These are phyloP conservation scores for Melieria omissa DNA, from an alignment of 2,888 invertebrate species.

Conservation along the genomic window DNA sequence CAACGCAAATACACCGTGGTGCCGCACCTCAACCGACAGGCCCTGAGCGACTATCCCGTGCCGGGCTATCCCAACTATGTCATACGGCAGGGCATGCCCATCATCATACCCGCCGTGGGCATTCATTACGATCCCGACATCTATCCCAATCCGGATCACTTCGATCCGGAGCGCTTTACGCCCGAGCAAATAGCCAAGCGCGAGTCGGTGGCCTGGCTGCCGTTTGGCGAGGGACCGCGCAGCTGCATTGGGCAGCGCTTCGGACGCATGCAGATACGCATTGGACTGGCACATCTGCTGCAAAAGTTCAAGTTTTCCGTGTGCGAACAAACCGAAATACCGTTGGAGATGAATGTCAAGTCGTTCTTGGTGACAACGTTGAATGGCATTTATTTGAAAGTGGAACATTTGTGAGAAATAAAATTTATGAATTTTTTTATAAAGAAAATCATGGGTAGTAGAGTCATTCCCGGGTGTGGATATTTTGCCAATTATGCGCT, in stretches of 20 bases:
- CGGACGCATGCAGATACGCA: conserved; percentile 57
- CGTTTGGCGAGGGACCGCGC: conserved; percentile 63
- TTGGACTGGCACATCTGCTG: conserved; percentile 57
- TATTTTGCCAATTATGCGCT: no score
- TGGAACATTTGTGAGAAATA: conserved; percentile 36
- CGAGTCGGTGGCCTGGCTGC: conserved; percentile 62
- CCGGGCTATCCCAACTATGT: conserved; percentile 67
- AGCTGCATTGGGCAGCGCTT: conserved; percentile 63
- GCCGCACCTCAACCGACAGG: conserved; percentile 68
- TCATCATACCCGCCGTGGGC: conserved; percentile 61
- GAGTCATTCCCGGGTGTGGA: background rate
- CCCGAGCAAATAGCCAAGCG: conserved; percentile 69
- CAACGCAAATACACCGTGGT: conserved; percentile 70
- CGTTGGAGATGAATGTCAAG: conserved; percentile 46
- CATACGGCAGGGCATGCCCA: conserved; percentile 65
- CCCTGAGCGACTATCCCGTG: conserved; percentile 68
- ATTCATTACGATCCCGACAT: conserved; percentile 70
- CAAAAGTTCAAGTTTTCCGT: conserved; percentile 53
- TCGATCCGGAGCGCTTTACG: conserved; percentile 73
- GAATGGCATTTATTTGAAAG: conserved; percentile 48
- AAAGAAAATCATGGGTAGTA: no score
- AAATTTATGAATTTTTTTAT: no score
- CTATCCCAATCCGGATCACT: conserved; percentile 70
- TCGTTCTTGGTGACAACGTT: conserved; percentile 44
- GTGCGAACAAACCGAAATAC: conserved; percentile 52